Base-by-base conservation (phyloP, 2,888 invertebrate genomes). In the Rhingia rostrata region DNA sequence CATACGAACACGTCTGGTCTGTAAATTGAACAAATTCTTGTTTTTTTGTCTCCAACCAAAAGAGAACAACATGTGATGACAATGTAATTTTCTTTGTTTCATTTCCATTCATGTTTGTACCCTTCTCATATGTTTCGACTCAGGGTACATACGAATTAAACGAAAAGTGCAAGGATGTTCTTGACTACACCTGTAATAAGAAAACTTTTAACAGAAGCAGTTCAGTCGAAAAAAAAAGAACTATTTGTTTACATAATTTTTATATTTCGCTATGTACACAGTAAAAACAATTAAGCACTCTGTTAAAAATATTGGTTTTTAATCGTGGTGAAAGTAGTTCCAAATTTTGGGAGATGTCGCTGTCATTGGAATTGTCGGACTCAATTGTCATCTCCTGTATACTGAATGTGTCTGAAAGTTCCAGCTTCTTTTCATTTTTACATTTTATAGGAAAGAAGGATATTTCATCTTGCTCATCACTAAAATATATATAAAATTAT, bases 341-440 rank as follows among this genome's bases (percentile, higher is more conserved):
- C 9, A 92, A 88, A 86, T 91, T 92, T 83, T 90, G 90, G 12
- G 91, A 91, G 32, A 88, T 89, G 53, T 89, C 90, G 80, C 90
- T 90, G 75, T 90, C 91, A 75, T 92, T 91, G 22, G 91, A 91
- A 82, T 91, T 83, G 89, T 91, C 91, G 10, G 91, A 91, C 78
- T 91, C 91, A 43, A 92, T 91, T 39, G 91, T 90, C 91, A 92
- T 92, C 80, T 92, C 92, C 78, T 92, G 91, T 88, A 92, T 91
- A 86, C 92, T 92, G 84, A 92, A 92, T 4, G 91, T 92, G 83
- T 92, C 92, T 30, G 90, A 89, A 9, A 91, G 87, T 67, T 91
- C 90, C 74, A 89, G 89, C 32, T 87, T 85, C 53, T 83, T 87
- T 37, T 87, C 86, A 64, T 87, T 87, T 87, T 89, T 90, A 64